Conservation (phyloP, 1,140 invertebrate genomes). For the Uloborus diversus region DNA sequence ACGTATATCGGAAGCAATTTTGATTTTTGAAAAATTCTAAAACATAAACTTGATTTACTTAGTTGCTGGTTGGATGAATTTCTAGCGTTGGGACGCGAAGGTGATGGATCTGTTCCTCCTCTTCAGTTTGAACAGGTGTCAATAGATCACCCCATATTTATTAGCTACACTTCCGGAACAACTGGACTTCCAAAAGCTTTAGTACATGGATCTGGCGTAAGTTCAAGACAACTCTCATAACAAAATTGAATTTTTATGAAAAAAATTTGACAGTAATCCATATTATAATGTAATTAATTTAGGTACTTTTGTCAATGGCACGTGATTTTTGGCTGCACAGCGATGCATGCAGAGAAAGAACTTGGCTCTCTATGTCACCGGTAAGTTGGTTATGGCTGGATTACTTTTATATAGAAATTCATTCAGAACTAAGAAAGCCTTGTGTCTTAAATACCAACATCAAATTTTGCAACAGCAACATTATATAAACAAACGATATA, state of each 20-base stretch:
- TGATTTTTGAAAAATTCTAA: no score
- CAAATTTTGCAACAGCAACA: background rate
- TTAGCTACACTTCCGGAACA: constrained; percentile 73
- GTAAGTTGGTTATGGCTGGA: constrained; percentile 16
- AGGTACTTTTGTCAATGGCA: background rate
- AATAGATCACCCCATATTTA: constrained; percentile 72
- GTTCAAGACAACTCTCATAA: constrained; percentile 30
- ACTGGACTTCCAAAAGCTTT: constrained; percentile 74
- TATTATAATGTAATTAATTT: background rate
- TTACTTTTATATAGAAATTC: no score
- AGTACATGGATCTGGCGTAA: constrained; percentile 72
- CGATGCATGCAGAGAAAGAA: background rate
- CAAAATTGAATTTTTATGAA: background rate
- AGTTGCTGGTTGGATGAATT: constrained; percentile 62
- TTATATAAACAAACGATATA: no score
- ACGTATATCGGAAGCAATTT: no score
- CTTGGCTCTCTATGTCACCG: background rate
- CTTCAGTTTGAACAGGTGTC: constrained; percentile 70
- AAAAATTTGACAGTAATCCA: background rate
- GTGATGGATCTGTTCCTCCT: constrained; percentile 59
- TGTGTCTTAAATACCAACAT: no score
- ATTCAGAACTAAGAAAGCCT: no score
- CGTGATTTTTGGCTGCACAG: background rate
- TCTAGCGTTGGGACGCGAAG: constrained; percentile 53
- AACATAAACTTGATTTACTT: background rate